These are phyloP conservation scores for Cossypha niveicapilla DNA, from an alignment of 2,797 vertebrate genomes.

Conservation along the genomic window DNA sequence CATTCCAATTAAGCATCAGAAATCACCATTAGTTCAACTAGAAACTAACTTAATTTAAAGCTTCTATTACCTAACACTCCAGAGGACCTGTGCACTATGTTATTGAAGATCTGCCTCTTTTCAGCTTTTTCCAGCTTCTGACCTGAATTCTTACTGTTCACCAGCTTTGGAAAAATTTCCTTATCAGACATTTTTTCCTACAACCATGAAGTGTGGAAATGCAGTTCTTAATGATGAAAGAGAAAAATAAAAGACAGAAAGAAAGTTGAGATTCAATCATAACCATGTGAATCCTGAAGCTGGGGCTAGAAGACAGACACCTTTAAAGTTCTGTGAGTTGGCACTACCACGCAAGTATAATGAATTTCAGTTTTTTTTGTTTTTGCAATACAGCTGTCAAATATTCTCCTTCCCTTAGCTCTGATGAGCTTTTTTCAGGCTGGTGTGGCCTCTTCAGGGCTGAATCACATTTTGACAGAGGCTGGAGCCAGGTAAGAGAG, in stretches of 20 bases:
- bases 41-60: constrained; percentile 15
- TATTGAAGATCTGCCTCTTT: not conserved
- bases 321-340: not conserved
- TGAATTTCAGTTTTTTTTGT: not conserved
- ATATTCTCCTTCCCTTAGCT: not conserved
- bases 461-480: not conserved
- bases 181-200: not conserved
- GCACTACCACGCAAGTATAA: not conserved
- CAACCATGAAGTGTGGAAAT: not conserved
- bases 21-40: constrained; percentile 7
- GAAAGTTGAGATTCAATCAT: not conserved
- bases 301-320: not conserved
- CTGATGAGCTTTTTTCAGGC: not conserved
- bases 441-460: not conserved
- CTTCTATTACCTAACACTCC: constrained; percentile 5
- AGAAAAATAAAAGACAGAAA: not conserved
- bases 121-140: not conserved
- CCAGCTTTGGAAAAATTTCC: not conserved
- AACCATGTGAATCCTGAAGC: not conserved
- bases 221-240: not conserved
- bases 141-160: not conserved
- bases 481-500: not conserved
- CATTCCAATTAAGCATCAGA: not conserved
- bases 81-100: not conserved
- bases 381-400: not conserved